Evolutionary conservation across 2,888 invertebrate species (phyloP).

Genomic region (Auanema freiburgensis): DNA sequence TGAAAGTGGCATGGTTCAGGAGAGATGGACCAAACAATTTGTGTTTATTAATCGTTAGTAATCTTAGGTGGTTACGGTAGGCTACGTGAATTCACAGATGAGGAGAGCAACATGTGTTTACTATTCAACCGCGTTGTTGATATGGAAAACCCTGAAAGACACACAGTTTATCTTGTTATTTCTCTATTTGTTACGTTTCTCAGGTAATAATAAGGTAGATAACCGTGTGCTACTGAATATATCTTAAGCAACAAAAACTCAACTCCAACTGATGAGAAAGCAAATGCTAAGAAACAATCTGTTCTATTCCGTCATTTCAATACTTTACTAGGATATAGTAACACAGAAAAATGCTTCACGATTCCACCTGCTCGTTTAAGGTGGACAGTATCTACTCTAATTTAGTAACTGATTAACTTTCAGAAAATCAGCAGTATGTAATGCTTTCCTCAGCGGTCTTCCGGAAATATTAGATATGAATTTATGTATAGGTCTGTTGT

Average conservation of each 20-base stretch:
- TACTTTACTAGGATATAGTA: slow-evolving; percentile 87
- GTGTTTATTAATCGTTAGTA: no score
- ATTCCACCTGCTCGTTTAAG: slow-evolving; percentile 83
- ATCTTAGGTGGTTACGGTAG: slow-evolving; percentile 69
- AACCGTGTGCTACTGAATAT: background rate
- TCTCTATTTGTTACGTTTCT: slow-evolving; percentile 83
- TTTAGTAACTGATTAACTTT: slow-evolving; percentile 33
- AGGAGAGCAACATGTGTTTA: slow-evolving; percentile 79
- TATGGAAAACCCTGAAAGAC: slow-evolving; percentile 88
- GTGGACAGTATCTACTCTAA: slow-evolving; percentile 66
- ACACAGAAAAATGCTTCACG: slow-evolving; percentile 85
- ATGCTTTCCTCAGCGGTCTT: slow-evolving; percentile 88
- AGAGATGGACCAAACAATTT: no score
- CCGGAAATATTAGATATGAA: slow-evolving; percentile 89
- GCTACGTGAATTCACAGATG: slow-evolving; percentile 81
- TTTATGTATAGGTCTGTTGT: slow-evolving; percentile 84
- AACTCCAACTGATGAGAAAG: slow-evolving; percentile 59
- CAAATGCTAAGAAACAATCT: slow-evolving; percentile 71
- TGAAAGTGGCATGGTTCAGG: background rate
- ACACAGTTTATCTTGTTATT: slow-evolving; percentile 89
- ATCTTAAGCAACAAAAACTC: slow-evolving; percentile 40
- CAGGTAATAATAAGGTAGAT: slow-evolving; percentile 15
- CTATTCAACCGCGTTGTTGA: slow-evolving; percentile 86
- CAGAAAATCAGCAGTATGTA: slow-evolving; percentile 89
- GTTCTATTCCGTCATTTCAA: slow-evolving; percentile 89